Percentiles rank a stretch among this genome's conserved stretches.
These are phyloP conservation scores for Plutella xylostella DNA, from an alignment of 2,888 invertebrate species.

Conservation along the genomic window DNA sequence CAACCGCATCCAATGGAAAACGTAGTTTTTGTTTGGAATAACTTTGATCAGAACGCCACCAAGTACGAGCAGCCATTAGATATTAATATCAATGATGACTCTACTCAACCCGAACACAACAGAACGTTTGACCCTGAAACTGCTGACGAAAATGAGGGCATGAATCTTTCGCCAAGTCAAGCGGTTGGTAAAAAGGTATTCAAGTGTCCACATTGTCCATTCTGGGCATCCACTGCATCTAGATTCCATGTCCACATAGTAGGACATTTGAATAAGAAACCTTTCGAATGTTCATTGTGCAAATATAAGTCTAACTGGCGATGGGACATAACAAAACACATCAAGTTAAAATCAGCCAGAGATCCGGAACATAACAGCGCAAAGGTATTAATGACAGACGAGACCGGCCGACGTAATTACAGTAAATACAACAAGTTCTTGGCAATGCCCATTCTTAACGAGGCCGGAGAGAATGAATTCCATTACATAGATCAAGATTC, in stretches of 20 bases:
- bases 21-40: slow-evolving; percentile 85
- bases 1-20: slow-evolving; percentile 84
- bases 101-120: slow-evolving; percentile 45
- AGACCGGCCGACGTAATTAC: slow-evolving; percentile 90
- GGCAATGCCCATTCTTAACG: slow-evolving; percentile 72
- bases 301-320: slow-evolving; percentile 96
- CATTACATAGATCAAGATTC: slow-evolving; percentile 49
- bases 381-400: slow-evolving; percentile 90
- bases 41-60: slow-evolving; percentile 59
- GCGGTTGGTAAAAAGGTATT: slow-evolving; percentile 83
- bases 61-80: slow-evolving; percentile 54
- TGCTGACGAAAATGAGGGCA: slow-evolving; percentile 61
- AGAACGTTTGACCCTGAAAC: slow-evolving; percentile 46
- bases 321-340: slow-evolving; percentile 97
- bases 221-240: slow-evolving; percentile 93
- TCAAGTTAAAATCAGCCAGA: slow-evolving; percentile 87
- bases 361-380: slow-evolving; percentile 85
- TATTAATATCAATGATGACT: slow-evolving; percentile 57
- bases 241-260: slow-evolving; percentile 95
- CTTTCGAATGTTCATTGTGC: slow-evolving; percentile 95
- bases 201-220: slow-evolving; percentile 92
- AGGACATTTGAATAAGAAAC: slow-evolving; percentile 91
- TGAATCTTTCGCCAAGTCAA: slow-evolving; percentile 73
- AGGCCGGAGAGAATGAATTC: slow-evolving; percentile 63
- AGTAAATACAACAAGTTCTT: slow-evolving; percentile 93